Base-by-base conservation (phyloP, 2,113 vertebrate genomes). In the Aspiorhynchus laticeps region DNA sequence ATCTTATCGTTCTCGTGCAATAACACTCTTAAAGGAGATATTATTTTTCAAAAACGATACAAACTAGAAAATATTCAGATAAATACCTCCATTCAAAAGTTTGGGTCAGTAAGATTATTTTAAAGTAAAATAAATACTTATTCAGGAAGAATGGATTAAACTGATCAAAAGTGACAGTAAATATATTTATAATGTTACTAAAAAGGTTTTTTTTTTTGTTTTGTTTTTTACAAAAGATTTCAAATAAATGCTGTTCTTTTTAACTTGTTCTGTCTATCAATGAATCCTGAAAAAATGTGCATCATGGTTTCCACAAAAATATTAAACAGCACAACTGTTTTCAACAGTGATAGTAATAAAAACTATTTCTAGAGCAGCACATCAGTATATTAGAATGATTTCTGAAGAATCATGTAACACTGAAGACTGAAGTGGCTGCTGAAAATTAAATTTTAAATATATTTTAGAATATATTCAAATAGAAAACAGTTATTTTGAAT, bases 21-120 rank as follows among this genome's bases (percentile, higher is more conserved):
- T 83, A n/a, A 83, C 17, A 9, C 38, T 24, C 73, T 48, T 75
- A 26, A 75, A 74, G 38, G 24, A 43, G 71, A 74, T n/a, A 43
- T 10, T 74, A 74, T 21, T 59, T 59, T 9, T 9, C 3, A 59
- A 53, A 59, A n/a, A 10, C 0, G 2, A 61, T 61, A 61, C 56
- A 9, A 24, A 61, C 24, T 61, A n/a, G 56, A 61, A 61, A 61
- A n/a, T 46, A 46, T 75, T 75, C 10, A 15, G 24, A 75, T 26
- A 12, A 10, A 24, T 5, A 12, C 4, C 0, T 1, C 19, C 19
- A 24, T 38, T 38, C 10, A 43, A 46, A 43, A 26, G 5, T 26
- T 43, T 46, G 41, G 12, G 12, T 26, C 41, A 15, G 41, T 75
- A 15, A 46, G 1, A 43, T 11, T 36, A 1, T 71, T 8, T 24